Evolutionary conservation across 2,888 invertebrate species (phyloP).

Genomic region (Linnaemya tessellans): DNA sequence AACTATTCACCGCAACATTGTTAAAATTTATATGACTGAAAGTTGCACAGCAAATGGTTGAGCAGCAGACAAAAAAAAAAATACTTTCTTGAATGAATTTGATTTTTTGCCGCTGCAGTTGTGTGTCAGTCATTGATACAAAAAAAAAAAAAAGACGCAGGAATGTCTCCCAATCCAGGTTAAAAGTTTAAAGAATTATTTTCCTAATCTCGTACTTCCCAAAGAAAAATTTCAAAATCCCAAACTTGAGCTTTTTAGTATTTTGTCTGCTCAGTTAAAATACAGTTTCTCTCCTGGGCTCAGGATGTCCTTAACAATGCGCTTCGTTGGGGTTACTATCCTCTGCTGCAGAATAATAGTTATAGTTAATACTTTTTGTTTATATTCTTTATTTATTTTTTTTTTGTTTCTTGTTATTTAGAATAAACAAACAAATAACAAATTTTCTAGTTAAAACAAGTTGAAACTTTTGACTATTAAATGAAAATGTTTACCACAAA

Average conservation of each 20-base stretch:
- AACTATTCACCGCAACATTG: slow-evolving; percentile 50
- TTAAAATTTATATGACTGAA: slow-evolving; percentile 48
- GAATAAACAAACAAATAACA: slow-evolving; percentile 60
- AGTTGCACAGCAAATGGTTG: slow-evolving; percentile 32
- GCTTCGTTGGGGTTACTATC: background rate
- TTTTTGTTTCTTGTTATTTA: slow-evolving; percentile 19
- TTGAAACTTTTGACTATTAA: slow-evolving; percentile 62
- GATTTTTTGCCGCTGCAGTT: slow-evolving; percentile 7
- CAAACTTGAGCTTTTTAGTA: no score
- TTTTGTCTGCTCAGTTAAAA: no score
- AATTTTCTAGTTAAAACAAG: slow-evolving; percentile 63
- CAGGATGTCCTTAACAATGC: background rate
- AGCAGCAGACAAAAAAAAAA: slow-evolving; percentile 32
- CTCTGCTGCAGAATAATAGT: background rate
- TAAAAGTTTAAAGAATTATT: no score
- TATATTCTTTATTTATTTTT: slow-evolving; percentile 15
- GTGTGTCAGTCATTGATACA: background rate
- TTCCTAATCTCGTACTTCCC: no score
- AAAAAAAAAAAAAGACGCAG: background rate
- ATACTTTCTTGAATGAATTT: slow-evolving; percentile 33
- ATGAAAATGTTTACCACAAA: slow-evolving; percentile 71
- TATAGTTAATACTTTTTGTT: slow-evolving; percentile 1
- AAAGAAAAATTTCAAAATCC: no score
- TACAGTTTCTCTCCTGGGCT: no score
- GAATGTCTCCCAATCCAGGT: slow-evolving; percentile 3